Evolutionary conservation across 2,888 invertebrate genomes (phyloP).

Genomic region (Priocnemis perturbator): DNA sequence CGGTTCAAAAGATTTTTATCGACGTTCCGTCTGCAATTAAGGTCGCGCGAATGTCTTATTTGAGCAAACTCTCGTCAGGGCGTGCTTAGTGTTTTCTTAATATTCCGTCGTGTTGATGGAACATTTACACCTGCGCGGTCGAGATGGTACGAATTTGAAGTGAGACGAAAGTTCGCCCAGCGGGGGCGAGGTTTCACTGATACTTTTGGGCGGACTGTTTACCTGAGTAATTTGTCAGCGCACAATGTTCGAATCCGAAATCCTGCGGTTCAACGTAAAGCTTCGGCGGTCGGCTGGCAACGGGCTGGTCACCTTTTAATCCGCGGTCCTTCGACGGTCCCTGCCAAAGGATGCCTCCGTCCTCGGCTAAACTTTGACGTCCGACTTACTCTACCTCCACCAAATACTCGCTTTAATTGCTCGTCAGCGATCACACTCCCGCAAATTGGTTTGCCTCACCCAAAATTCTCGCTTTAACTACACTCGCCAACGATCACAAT

Average conservation of each 20-base stretch:
- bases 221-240: slow-evolving; percentile 71
- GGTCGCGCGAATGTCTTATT: too few relatives aligned
- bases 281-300: slow-evolving; percentile 25
- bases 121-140: slow-evolving; percentile 34
- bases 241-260: slow-evolving; percentile 60
- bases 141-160: neutral
- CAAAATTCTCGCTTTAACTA: slow-evolving; percentile 5
- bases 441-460: slow-evolving; percentile 5
- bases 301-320: slow-evolving; percentile 47
- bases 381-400: neutral
- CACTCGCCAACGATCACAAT: too few relatives aligned
- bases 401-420: too few relatives aligned
- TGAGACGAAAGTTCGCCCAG: slow-evolving; percentile 2
- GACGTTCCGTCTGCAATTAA: too few relatives aligned
- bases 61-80: too few relatives aligned
- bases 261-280: slow-evolving; percentile 41
- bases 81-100: too few relatives aligned
- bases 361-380: neutral
- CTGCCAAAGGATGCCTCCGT: slow-evolving; percentile 16
- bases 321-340: slow-evolving; percentile 27
- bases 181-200: slow-evolving; percentile 21
- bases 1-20: too few relatives aligned
- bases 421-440: too few relatives aligned
- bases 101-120: neutral
- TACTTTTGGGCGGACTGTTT: slow-evolving; percentile 67